These are phyloP conservation scores for Oscheius sp. DNA, from an alignment of 2,888 invertebrate genomes.

Conservation along the genomic window DNA sequence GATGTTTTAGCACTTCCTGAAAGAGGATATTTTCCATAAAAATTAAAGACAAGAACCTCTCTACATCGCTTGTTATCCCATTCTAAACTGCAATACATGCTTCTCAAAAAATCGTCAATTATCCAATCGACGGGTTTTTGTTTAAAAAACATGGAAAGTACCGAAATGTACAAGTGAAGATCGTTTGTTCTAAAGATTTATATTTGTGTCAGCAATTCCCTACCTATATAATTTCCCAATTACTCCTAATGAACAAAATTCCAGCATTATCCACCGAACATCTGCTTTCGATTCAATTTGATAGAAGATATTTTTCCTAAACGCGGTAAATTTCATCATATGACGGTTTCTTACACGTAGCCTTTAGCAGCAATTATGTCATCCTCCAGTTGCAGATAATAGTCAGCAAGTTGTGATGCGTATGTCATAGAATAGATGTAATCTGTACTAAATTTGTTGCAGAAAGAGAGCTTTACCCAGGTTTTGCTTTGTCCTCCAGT, in stretches of 20 bases:
- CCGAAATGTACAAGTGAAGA: neutral
- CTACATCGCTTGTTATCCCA: constrained; percentile 3
- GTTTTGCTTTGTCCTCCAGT: constrained; percentile 24
- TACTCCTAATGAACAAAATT: constrained; percentile 7
- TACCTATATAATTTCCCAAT: constrained; percentile 20
- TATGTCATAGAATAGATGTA: constrained; percentile 7
- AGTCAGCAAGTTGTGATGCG: neutral
- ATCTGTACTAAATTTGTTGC: neutral
- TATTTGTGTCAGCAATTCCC: neutral
- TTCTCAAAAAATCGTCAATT: constrained; percentile 5
- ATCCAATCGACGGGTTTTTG: constrained; percentile 22
- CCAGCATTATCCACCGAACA: constrained; percentile 1
- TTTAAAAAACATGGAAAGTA: constrained; percentile 1
- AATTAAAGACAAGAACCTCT: neutral
- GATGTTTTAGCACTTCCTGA: neutral
- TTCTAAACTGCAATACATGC: constrained; percentile 14
- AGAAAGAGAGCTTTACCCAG: neutral
- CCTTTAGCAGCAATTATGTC: constrained; percentile 17
- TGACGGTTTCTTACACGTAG: neutral
- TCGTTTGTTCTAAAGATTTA: neutral
- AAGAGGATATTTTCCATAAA: no score
- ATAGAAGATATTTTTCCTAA: constrained; percentile 16
- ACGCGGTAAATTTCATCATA: neutral
- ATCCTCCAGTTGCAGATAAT: constrained; percentile 22
- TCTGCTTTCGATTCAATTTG: neutral